A percentile compares a stretch with the other conserved stretches of the same genome.
phyloP scores from a whole-genome alignment of 2,888 invertebrate genomes.

The Diarsia mendica region DNA sequence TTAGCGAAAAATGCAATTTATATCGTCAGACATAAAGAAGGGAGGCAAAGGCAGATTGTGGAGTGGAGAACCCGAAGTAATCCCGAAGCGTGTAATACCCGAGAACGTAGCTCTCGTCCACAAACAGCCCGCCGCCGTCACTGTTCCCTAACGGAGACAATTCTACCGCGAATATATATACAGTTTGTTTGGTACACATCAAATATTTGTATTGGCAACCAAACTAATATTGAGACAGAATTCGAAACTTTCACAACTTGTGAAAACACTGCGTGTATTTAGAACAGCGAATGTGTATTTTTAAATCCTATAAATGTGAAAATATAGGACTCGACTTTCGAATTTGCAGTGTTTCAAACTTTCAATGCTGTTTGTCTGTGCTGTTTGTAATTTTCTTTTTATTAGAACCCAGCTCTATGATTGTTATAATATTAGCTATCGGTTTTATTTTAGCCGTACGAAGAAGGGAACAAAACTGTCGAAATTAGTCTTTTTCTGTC shows the following conservation, averaged over 20 bases:
- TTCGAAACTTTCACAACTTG: constrained; percentile 38
- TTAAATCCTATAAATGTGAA: constrained; percentile 8
- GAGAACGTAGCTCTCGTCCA: background rate
- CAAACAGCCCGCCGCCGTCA: constrained; percentile 6
- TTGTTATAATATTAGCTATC: constrained; percentile 8
- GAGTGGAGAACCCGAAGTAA: background rate
- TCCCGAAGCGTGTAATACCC: constrained; percentile 1
- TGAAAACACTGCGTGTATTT: constrained; percentile 36
- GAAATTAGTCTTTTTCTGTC: constrained; percentile 32
- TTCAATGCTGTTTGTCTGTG: no score
- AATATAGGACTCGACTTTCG: constrained; percentile 1
- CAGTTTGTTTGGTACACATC: constrained; percentile 37
- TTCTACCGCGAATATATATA: constrained; percentile 6
- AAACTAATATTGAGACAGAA: constrained; percentile 42
- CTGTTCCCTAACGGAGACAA: constrained; percentile 25
- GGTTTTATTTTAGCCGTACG: background rate
- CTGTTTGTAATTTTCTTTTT: background rate
- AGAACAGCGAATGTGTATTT: constrained; percentile 31
- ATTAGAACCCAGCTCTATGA: background rate
- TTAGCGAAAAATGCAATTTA: background rate
- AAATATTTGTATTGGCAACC: constrained; percentile 55
- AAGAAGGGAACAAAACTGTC: constrained; percentile 38
- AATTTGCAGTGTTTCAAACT: background rate
- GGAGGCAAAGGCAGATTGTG: background rate
- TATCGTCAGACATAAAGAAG: background rate